Conservation (phyloP, 2,113 vertebrate species). For the Anguilla japonica region DNA sequence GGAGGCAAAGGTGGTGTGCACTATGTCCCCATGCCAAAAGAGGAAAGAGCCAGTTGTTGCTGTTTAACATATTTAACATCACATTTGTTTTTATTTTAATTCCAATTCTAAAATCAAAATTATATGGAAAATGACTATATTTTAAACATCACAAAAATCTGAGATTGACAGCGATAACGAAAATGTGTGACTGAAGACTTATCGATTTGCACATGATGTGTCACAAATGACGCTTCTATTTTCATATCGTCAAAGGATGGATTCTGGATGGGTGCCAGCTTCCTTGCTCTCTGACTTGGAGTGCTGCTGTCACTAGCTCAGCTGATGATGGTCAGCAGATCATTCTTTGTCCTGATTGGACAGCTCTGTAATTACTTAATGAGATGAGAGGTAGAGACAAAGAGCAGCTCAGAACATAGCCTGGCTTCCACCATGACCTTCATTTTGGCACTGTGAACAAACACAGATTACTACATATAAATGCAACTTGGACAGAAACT, state of each 20-base stretch:
- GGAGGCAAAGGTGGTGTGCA: not conserved
- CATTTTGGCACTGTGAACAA: slow-evolving; percentile 3
- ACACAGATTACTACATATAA: not conserved
- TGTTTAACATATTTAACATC: not conserved
- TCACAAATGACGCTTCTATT: not conserved
- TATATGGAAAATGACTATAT: not conserved
- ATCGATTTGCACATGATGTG: not conserved
- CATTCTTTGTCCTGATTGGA: slow-evolving; percentile 46
- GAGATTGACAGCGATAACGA: not conserved
- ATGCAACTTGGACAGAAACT: too few species aligned
- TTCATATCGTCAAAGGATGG: not conserved
- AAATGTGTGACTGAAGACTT: not conserved
- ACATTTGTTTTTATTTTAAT: not conserved
- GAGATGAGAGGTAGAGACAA: slow-evolving; percentile 46
- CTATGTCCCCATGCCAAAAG: not conserved
- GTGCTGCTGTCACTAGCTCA: slow-evolving; percentile 40
- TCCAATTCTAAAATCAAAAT: too few species aligned
- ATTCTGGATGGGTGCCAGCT: slow-evolving; percentile 17
- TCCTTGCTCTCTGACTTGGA: slow-evolving; percentile 44
- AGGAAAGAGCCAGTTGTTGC: not conserved
- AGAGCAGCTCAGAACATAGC: slow-evolving; percentile 8
- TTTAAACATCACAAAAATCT: too few species aligned
- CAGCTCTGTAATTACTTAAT: slow-evolving; percentile 56
- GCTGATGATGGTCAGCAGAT: slow-evolving; percentile 56
- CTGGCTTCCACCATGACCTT: not conserved